Evolutionary conservation across 2,113 vertebrate genomes (phyloP).

Genomic region (Heterotilapia buettikoferi): DNA sequence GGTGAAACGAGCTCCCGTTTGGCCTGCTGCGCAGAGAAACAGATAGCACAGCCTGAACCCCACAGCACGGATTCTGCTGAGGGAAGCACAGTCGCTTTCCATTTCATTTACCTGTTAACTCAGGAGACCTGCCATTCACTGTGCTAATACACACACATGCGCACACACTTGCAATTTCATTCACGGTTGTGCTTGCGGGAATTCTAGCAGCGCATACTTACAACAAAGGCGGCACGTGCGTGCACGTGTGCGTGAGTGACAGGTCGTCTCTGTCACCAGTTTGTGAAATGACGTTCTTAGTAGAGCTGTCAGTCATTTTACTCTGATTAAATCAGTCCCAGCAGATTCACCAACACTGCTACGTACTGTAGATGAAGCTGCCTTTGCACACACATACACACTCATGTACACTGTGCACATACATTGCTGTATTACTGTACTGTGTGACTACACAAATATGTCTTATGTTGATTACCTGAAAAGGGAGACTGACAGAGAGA

Average conservation of each 20-base stretch:
- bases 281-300: constrained; percentile 10
- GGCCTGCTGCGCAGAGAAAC: not conserved
- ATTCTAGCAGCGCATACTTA: not conserved
- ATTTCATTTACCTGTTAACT: constrained; percentile 39
- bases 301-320: constrained; percentile 36
- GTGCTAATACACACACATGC: not conserved
- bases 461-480: not conserved
- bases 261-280: constrained; percentile 3
- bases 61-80: constrained; percentile 40
- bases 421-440: not conserved
- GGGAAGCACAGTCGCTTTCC: constrained; percentile 9
- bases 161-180: not conserved
- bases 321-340: constrained; percentile 12
- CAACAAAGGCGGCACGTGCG: not conserved
- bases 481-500: not conserved
- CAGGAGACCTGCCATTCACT: constrained; percentile 9
- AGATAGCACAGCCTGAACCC: not conserved
- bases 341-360: not conserved
- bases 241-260: constrained; percentile 8
- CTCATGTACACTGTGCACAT: not conserved
- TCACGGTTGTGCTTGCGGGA: not conserved
- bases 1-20: not conserved
- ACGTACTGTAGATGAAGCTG: not conserved
- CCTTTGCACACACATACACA: not conserved
- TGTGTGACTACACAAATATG: not conserved